phyloP scores from a whole-genome alignment of 2,797 vertebrate genomes.

The Hoplostethus atlanticus region DNA sequence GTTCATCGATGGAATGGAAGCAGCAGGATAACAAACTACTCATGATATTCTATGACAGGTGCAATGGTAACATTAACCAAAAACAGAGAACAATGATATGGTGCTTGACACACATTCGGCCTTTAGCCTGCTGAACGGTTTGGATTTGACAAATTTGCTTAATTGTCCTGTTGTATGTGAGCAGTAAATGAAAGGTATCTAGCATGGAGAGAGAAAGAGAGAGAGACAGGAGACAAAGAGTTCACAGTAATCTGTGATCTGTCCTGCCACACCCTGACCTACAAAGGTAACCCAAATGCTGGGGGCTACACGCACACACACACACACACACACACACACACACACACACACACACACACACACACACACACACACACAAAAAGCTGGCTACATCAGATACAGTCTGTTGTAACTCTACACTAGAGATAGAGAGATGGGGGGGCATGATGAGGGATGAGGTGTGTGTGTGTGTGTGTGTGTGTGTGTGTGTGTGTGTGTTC shows the following conservation, averaged over 20 bases:
- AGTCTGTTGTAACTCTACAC: constrained; percentile 75
- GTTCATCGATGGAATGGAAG: neutral
- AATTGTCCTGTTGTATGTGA: constrained; percentile 59
- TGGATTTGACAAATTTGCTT: no score
- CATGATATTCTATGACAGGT: neutral
- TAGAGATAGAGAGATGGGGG: constrained; percentile 65
- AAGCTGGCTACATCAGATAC: constrained; percentile 73
- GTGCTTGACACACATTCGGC: constrained; percentile 20
- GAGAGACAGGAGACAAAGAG: constrained; percentile 71
- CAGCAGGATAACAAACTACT: neutral
- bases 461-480: constrained; percentile 43
- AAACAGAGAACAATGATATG: neutral
- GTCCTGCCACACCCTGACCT: constrained; percentile 76
- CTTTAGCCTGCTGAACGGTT: constrained; percentile 59
- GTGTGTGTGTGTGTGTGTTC: constrained; percentile 37
- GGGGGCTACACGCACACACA: constrained; percentile 51
- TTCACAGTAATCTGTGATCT: constrained; percentile 74
- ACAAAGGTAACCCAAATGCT: constrained; percentile 77
- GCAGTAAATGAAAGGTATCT: constrained; percentile 66
- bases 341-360: constrained; percentile 26
- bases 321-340: constrained; percentile 20
- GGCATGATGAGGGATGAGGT: constrained; percentile 75
- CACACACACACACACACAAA: constrained; percentile 30
- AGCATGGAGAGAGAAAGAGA: constrained; percentile 31
- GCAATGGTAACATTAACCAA: neutral